These are phyloP conservation scores for Littorina saxatilis DNA, from an alignment of 1,140 invertebrate species.

Conservation along the genomic window DNA sequence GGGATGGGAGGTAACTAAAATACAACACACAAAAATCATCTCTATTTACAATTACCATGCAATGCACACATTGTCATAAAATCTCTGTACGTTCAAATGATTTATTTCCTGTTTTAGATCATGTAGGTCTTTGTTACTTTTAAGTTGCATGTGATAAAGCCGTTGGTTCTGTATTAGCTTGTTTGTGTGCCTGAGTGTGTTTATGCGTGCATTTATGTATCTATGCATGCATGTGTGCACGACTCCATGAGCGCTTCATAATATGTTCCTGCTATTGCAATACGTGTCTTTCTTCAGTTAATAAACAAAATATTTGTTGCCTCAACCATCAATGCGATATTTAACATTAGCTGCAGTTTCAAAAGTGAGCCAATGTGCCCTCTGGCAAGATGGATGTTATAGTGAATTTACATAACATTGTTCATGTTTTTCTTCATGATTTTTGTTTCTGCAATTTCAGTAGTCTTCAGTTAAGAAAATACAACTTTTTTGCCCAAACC, in stretches of 20 bases:
- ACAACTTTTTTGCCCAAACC: too few species aligned
- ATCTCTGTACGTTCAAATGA: background rate
- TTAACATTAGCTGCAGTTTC: too few species aligned
- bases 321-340: too few species aligned
- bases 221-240: background rate
- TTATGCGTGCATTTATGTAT: background rate
- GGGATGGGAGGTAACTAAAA: slow-evolving; percentile 37
- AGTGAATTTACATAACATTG: too few species aligned
- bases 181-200: background rate
- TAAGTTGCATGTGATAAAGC: background rate
- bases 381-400: too few species aligned
- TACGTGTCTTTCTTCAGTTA: too few species aligned
- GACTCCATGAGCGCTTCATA: background rate
- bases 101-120: background rate
- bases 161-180: background rate
- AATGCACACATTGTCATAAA: background rate
- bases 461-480: too few species aligned
- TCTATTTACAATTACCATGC: background rate
- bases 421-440: too few species aligned
- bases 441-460: too few species aligned
- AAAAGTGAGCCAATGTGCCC: too few species aligned
- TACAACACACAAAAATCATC: background rate
- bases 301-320: too few species aligned
- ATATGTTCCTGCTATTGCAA: too few species aligned
- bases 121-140: background rate